Conservation (phyloP, 1,140 invertebrate genomes). For the Heliconius melpomene region DNA sequence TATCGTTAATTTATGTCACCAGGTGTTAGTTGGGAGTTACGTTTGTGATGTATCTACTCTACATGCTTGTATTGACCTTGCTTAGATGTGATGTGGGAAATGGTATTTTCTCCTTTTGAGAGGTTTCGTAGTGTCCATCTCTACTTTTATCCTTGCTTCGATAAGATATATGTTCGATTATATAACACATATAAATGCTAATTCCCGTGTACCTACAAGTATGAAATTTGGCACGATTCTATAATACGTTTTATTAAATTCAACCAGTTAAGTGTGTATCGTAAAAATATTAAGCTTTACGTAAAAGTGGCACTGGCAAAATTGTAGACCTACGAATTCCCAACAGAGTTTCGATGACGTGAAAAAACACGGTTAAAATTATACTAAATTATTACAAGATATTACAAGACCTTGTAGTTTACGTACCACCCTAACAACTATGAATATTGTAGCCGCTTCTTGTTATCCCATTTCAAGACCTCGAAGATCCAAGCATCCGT, state of each 20-base stretch:
- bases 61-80: background rate
- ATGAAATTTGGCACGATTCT: too few species aligned
- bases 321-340: background rate
- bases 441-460: conserved; percentile 38
- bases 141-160: too few species aligned
- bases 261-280: background rate
- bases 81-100: too few species aligned
- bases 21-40: background rate
- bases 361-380: background rate
- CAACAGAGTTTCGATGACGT: background rate
- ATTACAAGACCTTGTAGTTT: conserved; percentile 17
- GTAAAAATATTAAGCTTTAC: background rate
- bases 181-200: too few species aligned
- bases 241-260: background rate
- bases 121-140: too few species aligned
- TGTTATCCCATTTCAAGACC: conserved; percentile 41
- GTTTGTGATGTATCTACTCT: background rate
- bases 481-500: conserved; percentile 38
- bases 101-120: too few species aligned
- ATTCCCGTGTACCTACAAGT: too few species aligned
- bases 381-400: conserved; percentile 5
- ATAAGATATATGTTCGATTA: too few species aligned
- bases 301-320: background rate
- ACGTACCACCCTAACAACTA: conserved; percentile 29
- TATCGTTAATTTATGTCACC: conserved; percentile 15